A percentile compares a stretch with the other conserved stretches of the same genome.
Conservation (phyloP, 2,888 invertebrate species). For the Drosophila hamatofila region DNA sequence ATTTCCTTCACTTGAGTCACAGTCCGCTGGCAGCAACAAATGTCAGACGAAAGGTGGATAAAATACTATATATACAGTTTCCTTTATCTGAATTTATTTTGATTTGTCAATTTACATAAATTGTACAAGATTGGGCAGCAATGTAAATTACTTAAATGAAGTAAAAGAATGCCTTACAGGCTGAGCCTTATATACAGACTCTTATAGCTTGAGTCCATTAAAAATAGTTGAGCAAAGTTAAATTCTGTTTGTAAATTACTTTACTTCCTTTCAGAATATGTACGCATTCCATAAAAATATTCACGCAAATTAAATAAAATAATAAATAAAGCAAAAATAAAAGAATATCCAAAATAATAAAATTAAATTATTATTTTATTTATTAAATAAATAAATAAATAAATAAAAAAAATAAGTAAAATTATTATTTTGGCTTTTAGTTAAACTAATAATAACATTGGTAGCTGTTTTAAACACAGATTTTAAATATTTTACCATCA, state of each 20-base stretch:
- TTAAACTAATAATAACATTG: too few species aligned
- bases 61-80: conserved; percentile 25
- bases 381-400: too few species aligned
- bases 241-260: background rate
- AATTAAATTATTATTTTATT: too few species aligned
- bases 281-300: too few species aligned
- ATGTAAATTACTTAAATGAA: background rate
- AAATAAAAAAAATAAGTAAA: too few species aligned
- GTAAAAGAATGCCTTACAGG: background rate
- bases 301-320: too few species aligned
- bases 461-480: too few species aligned
- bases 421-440: too few species aligned
- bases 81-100: background rate
- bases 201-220: background rate
- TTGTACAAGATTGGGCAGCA: background rate
- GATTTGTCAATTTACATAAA: background rate
- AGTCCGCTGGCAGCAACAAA: conserved; percentile 44
- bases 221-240: background rate
- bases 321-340: too few species aligned
- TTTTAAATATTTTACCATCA: too few species aligned
- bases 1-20: conserved; percentile 42
- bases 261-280: too few species aligned
- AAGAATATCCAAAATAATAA: too few species aligned
- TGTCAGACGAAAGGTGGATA: conserved; percentile 40
- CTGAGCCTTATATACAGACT: background rate